phyloP scores from a whole-genome alignment of 30 jellyfish, hydroid and myxozoan genomes.

The Aurelia sp. region DNA sequence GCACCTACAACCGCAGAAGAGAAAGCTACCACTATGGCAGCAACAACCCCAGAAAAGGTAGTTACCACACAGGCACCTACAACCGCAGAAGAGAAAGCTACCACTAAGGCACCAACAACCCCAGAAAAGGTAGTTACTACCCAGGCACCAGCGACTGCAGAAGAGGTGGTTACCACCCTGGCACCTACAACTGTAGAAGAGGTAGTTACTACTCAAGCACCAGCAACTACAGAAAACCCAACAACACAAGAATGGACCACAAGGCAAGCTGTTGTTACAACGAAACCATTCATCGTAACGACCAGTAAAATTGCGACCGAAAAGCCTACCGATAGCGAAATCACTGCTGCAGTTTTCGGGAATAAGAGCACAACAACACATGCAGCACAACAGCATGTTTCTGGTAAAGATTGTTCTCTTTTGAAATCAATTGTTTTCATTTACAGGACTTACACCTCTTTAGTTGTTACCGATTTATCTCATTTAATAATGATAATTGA shows the following conservation, averaged over 20 bases:
- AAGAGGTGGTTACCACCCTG: not conserved
- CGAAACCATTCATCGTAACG: conserved; percentile 1
- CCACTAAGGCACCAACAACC: too few relatives aligned
- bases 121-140: not conserved
- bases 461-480: too few relatives aligned
- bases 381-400: conserved; percentile 2
- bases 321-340: conserved; percentile 29
- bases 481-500: too few relatives aligned
- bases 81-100: not conserved
- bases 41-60: conserved; percentile 43
- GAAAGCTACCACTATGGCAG: not conserved
- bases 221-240: not conserved
- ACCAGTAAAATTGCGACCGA: conserved; percentile 37
- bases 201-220: not conserved
- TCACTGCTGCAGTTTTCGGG: conserved; percentile 1
- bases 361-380: conserved; percentile 1
- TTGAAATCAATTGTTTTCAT: too few relatives aligned
- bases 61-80: conserved; percentile 18
- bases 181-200: not conserved
- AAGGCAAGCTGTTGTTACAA: not conserved
- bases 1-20: conserved; percentile 6
- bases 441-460: too few relatives aligned
- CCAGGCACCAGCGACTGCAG: not conserved
- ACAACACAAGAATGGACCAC: conserved; percentile 1
- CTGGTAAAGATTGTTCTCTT: conserved; percentile 23